Evolutionary conservation across 2,113 vertebrate species (phyloP).

Genomic region (Nothobranchius furzeri): DNA sequence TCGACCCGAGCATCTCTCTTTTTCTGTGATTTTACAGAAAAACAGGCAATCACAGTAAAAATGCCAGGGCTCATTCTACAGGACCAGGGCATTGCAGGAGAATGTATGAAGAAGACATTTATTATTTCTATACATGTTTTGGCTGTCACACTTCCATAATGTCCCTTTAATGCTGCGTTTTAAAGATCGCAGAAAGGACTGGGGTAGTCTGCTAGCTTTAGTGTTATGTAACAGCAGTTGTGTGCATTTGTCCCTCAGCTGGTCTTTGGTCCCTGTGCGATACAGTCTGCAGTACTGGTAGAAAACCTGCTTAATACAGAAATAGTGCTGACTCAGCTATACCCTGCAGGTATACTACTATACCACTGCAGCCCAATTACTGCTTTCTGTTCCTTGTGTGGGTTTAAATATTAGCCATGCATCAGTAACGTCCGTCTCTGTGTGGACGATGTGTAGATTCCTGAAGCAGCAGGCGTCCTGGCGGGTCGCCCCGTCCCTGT

Average conservation of each 20-base stretch:
- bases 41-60: no score
- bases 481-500: constrained; percentile 52
- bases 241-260: constrained; percentile 23
- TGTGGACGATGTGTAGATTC: constrained; percentile 51
- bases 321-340: no score
- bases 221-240: constrained; percentile 31
- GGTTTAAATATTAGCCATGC: constrained; percentile 49
- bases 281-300: neutral
- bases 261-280: constrained; percentile 3
- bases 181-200: neutral
- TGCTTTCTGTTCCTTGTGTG: no score
- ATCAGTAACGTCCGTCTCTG: constrained; percentile 19
- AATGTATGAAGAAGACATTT: no score
- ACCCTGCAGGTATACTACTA: no score
- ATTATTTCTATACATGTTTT: no score
- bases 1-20: no score
- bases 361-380: no score
- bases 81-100: no score
- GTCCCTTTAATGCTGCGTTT: neutral
- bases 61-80: no score
- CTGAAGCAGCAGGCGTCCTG: constrained; percentile 55
- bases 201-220: constrained; percentile 21
- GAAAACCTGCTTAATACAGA: neutral
- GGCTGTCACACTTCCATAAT: no score
- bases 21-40: no score